These are phyloP conservation scores for Sarcophaga variegata DNA, from an alignment of 2,888 invertebrate species.

Conservation along the genomic window DNA sequence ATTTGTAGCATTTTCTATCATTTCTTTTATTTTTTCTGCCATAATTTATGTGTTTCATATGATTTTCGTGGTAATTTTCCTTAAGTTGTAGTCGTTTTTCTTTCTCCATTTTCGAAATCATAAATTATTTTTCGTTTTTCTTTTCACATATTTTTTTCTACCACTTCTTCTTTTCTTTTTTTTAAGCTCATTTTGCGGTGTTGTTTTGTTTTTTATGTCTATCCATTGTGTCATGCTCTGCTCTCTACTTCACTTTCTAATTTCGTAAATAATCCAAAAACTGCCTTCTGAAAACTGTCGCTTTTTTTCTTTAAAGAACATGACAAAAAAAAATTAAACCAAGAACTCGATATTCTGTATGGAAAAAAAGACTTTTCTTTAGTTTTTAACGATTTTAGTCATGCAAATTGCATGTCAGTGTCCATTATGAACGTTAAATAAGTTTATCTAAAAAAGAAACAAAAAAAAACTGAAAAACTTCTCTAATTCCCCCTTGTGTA, in stretches of 20 bases:
- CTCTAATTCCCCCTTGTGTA: constrained; percentile 10
- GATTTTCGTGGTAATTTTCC: background rate
- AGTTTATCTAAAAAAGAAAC: background rate
- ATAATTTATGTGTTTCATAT: constrained; percentile 44
- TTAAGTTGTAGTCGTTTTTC: constrained; percentile 56
- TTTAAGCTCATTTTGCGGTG: constrained; percentile 37
- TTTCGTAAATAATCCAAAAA: constrained; percentile 29
- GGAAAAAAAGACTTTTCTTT: constrained; percentile 7
- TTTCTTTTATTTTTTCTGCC: constrained; percentile 39
- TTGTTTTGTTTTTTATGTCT: constrained; percentile 29
- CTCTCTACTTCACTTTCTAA: constrained; percentile 3
- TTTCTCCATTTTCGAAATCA: no score
- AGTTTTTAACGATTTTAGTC: constrained; percentile 38
- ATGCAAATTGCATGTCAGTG: constrained; percentile 63
- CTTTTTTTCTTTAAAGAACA: constrained; percentile 1
- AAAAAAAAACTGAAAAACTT: constrained; percentile 13
- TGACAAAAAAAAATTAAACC: background rate
- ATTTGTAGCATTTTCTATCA: constrained; percentile 48
- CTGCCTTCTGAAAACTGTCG: constrained; percentile 45
- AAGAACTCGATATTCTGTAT: background rate
- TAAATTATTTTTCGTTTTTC: constrained; percentile 2
- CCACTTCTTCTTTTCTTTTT: background rate
- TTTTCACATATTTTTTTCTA: background rate
- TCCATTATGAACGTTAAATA: constrained; percentile 14
- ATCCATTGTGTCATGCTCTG: background rate